phyloP scores from a whole-genome alignment of 2,113 vertebrate genomes.

The Pachypanchax playfairii region DNA sequence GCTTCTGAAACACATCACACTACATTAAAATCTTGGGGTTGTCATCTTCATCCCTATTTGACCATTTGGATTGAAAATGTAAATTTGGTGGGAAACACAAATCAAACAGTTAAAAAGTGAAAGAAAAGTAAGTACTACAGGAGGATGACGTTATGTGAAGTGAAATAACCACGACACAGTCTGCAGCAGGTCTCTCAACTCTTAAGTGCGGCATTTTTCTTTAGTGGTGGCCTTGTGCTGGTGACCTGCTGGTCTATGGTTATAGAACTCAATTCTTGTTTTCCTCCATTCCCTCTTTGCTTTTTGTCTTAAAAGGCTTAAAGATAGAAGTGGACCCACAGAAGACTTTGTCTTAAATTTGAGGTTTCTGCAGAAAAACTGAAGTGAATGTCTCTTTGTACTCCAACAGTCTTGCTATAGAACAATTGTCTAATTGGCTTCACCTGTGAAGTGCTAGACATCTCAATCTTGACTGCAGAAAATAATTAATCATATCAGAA shows the following conservation, averaged over 20 bases:
- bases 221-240: not conserved
- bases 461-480: not conserved
- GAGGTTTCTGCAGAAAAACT: not conserved
- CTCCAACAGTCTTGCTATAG: not conserved
- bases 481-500: too few species aligned
- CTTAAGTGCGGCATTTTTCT: not conserved
- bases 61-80: not conserved
- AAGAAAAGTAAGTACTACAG: not conserved
- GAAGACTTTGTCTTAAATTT: not conserved
- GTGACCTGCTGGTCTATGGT: not conserved
- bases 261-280: not conserved
- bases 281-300: not conserved
- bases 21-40: not conserved
- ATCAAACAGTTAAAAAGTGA: not conserved
- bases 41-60: not conserved
- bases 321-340: not conserved
- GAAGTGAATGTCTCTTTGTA: not conserved
- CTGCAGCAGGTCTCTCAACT: not conserved
- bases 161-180: constrained; percentile 2
- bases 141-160: not conserved
- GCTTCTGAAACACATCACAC: not conserved
- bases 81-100: not conserved
- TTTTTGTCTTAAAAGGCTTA: not conserved
- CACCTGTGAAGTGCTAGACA: not conserved
- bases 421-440: not conserved